Percentiles rank a stretch among this genome's conserved stretches.
These are phyloP conservation scores for Phrynosoma platyrhinos DNA, from an alignment of 2,113 vertebrate species.

Conservation along the genomic window DNA sequence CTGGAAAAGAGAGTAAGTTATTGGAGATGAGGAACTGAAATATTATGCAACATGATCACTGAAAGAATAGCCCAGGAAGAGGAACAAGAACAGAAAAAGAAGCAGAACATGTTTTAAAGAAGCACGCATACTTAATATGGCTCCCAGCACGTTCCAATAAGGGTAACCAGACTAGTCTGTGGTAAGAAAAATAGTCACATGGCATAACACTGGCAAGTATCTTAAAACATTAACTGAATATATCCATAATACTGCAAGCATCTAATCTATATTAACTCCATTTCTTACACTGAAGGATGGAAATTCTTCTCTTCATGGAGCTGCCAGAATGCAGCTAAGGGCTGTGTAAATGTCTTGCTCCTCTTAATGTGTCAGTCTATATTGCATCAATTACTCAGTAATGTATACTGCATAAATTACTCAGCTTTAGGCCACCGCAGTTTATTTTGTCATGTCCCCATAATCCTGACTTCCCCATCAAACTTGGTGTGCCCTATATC, in stretches of 20 bases:
- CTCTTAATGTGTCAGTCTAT: neutral
- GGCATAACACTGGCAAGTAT: neutral
- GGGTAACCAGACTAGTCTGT: neutral
- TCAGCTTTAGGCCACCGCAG: neutral
- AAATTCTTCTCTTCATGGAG: neutral
- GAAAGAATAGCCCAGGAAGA: neutral
- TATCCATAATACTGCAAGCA: neutral
- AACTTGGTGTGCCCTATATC: neutral
- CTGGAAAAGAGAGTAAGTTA: neutral
- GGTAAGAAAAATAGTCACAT: neutral
- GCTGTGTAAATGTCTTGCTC: neutral
- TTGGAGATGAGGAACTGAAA: neutral
- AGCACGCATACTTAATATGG: no score
- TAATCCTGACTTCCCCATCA: neutral
- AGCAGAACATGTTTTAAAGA: neutral
- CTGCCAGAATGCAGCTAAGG: neutral
- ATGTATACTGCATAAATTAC: neutral
- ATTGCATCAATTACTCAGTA: neutral
- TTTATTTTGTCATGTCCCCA: neutral
- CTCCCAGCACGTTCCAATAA: neutral
- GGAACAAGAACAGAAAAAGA: neutral
- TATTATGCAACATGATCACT: conserved; percentile 8
- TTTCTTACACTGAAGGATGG: neutral
- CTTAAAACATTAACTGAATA: neutral
- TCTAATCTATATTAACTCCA: neutral